These are phyloP conservation scores for Tenrec ecaudatus DNA, from an alignment of 2,113 vertebrate species.

Conservation along the genomic window DNA sequence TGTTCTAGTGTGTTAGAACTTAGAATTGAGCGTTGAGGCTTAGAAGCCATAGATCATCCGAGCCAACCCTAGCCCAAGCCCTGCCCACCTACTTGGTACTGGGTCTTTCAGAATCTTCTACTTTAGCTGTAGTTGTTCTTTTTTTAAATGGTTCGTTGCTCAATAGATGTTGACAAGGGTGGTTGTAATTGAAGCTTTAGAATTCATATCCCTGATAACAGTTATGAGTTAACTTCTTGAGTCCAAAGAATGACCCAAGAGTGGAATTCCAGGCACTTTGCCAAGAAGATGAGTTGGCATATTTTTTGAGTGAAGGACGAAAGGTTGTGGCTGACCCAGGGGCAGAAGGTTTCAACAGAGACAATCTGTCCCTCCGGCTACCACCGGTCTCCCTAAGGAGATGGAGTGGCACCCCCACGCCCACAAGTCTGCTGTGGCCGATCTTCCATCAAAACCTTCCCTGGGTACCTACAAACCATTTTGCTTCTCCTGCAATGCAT, in stretches of 20 bases:
- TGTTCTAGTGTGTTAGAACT: not conserved
- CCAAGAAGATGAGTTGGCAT: not conserved
- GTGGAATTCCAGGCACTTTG: not conserved
- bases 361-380: not conserved
- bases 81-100: not conserved
- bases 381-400: not conserved
- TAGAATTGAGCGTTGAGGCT: not conserved
- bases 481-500: conserved; percentile 37
- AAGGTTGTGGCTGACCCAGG: not conserved
- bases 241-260: not conserved
- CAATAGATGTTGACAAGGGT: not conserved
- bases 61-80: not conserved
- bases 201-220: not conserved
- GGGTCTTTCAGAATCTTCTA: not conserved
- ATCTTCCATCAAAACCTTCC: not conserved
- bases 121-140: not conserved
- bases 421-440: not conserved
- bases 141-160: not conserved
- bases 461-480: not conserved
- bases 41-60: not conserved
- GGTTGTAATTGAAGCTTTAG: not conserved
- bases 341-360: not conserved
- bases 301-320: not conserved
- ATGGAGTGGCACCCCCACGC: not conserved
- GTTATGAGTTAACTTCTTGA: not conserved